Conservation (phyloP, 2,113 vertebrate species). For the Hyla sarda region DNA sequence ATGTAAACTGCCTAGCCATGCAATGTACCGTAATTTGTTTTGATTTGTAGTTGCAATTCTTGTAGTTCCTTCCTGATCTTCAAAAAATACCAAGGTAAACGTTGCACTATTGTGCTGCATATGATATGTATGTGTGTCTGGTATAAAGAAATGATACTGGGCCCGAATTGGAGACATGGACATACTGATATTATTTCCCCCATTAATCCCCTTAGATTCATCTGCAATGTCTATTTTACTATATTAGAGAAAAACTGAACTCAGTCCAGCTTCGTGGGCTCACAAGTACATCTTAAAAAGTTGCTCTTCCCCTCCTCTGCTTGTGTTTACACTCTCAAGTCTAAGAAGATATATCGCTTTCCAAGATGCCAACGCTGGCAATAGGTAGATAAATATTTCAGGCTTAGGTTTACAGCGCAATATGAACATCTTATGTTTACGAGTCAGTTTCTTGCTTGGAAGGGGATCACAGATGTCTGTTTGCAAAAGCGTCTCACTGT, state of each 20-base stretch:
- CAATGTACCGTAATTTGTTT: no score
- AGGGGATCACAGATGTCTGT: slow-evolving; percentile 15
- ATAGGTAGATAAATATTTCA: slow-evolving; percentile 18
- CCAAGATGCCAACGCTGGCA: not conserved
- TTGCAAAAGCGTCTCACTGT: not conserved
- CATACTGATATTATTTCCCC: not conserved
- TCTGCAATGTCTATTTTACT: not conserved
- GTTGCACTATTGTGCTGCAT: no score
- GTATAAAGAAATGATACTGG: no score
- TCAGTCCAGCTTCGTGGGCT: not conserved
- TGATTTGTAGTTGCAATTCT: no score
- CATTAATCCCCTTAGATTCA: not conserved
- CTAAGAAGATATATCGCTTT: not conserved
- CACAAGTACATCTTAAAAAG: not conserved
- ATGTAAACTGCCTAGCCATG: no score
- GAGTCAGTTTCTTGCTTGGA: not conserved
- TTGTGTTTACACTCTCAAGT: not conserved
- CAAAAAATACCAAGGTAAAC: no score
- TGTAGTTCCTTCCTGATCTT: no score
- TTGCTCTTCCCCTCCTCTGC: not conserved
- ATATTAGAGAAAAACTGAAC: not conserved
- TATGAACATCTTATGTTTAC: slow-evolving; percentile 14
- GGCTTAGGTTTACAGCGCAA: not conserved
- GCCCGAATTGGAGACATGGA: not conserved
- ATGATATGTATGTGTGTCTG: no score